phyloP scores from a whole-genome alignment of 1,140 invertebrate species.

The Bombus sibiricus region DNA sequence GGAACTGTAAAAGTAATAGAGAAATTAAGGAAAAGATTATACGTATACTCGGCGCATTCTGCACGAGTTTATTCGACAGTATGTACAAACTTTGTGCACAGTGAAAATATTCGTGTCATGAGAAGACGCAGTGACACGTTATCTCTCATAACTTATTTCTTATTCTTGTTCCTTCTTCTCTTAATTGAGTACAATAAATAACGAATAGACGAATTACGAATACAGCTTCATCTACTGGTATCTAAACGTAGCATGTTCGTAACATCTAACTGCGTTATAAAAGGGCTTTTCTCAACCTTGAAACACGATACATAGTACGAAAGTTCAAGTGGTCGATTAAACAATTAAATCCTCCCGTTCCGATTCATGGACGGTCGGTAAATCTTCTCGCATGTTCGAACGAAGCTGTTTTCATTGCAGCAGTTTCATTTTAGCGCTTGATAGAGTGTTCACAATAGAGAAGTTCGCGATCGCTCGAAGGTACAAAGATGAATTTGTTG shows the following conservation, averaged over 20 bases:
- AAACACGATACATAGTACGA: background rate
- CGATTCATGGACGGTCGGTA: background rate
- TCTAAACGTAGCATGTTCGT: background rate
- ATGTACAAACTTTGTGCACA: background rate
- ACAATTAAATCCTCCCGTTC: background rate
- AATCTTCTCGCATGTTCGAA: background rate
- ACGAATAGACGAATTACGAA: conserved; percentile 37
- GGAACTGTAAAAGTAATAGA: background rate
- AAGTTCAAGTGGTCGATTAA: background rate
- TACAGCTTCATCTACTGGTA: conserved; percentile 7
- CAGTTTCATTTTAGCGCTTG: background rate
- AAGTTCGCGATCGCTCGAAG: background rate
- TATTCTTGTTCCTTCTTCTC: background rate
- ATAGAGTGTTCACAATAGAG: background rate
- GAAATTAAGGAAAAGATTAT: background rate
- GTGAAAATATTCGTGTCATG: background rate
- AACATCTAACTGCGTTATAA: background rate
- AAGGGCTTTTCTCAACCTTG: background rate
- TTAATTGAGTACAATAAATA: conserved; percentile 35
- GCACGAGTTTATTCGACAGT: background rate
- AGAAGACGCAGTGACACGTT: too few relatives aligned
- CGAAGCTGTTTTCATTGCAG: background rate
- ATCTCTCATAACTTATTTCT: too few relatives aligned
- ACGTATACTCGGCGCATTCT: background rate
- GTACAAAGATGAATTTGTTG: background rate